phyloP scores from a whole-genome alignment of 2,888 invertebrate genomes.

The Brachyopa scutellaris region DNA sequence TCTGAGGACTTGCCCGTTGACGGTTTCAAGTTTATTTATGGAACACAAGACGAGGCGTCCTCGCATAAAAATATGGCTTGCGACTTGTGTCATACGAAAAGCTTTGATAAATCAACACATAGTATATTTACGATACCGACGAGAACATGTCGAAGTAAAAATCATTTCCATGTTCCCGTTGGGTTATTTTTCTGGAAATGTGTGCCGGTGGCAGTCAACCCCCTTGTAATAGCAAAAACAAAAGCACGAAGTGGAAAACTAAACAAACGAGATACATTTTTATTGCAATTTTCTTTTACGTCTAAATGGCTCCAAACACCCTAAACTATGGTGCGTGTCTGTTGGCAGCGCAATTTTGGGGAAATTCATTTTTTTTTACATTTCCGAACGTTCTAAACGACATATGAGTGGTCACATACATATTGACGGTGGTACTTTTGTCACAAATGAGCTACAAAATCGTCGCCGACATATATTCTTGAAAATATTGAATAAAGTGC shows the following conservation, averaged over 20 bases:
- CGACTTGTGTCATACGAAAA: slow-evolving; percentile 30
- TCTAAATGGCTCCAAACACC: slow-evolving; percentile 53
- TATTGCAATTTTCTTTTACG: slow-evolving; percentile 54
- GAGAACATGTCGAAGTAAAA: slow-evolving; percentile 61
- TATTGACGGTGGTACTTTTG: slow-evolving; percentile 24
- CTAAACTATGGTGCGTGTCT: slow-evolving; percentile 47
- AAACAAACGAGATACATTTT: slow-evolving; percentile 45
- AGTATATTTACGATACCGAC: slow-evolving; percentile 40
- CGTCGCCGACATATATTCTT: neutral
- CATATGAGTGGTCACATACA: slow-evolving; percentile 26
- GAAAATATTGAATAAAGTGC: slow-evolving; percentile 8
- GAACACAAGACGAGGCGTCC: neutral
- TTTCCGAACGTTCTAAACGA: neutral
- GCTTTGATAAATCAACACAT: slow-evolving; percentile 57
- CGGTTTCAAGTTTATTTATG: neutral
- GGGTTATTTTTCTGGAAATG: slow-evolving; percentile 52
- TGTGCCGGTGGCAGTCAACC: slow-evolving; percentile 42
- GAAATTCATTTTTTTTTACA: slow-evolving; percentile 22
- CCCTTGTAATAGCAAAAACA: slow-evolving; percentile 16
- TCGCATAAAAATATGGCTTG: slow-evolving; percentile 27
- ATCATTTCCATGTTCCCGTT: slow-evolving; percentile 66
- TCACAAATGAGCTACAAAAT: neutral
- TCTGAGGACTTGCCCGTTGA: neutral
- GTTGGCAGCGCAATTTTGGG: slow-evolving; percentile 16
- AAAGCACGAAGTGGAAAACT: slow-evolving; percentile 10